Percentiles rank a stretch among this genome's conserved stretches.
phyloP scores from a whole-genome alignment of 2,113 vertebrate genomes.

The Cyanistes caeruleus region DNA sequence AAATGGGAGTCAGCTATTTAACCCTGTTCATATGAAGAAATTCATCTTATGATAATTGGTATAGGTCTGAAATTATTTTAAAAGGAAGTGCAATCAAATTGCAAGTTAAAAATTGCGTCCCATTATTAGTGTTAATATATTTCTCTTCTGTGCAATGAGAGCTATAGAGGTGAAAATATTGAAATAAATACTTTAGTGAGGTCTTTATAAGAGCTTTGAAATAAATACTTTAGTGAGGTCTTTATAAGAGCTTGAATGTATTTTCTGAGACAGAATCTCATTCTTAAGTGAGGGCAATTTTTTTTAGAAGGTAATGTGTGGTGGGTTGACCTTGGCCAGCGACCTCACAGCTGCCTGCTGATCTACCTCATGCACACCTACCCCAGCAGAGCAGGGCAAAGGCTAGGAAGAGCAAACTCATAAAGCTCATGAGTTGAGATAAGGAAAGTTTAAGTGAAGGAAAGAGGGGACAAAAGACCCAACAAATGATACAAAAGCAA shows the following conservation, averaged over 20 bases:
- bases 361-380: neutral
- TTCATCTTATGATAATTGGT: neutral
- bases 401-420: neutral
- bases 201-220: neutral
- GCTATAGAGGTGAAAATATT: neutral
- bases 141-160: neutral
- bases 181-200: neutral
- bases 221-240: neutral
- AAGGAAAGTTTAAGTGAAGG: neutral
- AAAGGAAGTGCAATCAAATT: neutral
- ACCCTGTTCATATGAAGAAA: neutral
- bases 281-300: neutral
- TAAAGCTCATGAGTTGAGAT: neutral
- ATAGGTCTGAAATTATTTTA: neutral
- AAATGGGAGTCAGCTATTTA: neutral
- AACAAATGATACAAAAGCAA: neutral
- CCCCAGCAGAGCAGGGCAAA: neutral
- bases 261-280: neutral
- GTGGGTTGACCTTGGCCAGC: rapidly evolving
- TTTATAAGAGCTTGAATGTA: neutral
- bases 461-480: neutral
- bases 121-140: neutral
- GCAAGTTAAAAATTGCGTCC: neutral
- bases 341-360: neutral
- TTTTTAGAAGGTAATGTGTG: neutral